Evolutionary conservation across 2,888 invertebrate genomes (phyloP).

Genomic region (Apamea sordens): DNA sequence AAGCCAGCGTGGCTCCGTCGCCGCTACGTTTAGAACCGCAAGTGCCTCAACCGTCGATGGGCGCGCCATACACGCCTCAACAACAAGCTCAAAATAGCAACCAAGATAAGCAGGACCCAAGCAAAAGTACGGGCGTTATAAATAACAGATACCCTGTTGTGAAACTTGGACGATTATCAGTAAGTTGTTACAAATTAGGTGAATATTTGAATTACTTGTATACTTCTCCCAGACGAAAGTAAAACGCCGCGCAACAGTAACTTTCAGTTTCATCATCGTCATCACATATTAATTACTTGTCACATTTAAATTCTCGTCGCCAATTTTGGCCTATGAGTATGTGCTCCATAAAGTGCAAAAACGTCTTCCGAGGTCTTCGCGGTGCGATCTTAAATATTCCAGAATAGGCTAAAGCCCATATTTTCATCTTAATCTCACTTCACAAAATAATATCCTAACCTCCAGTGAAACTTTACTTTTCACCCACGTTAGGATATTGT

Average conservation of each 20-base stretch:
- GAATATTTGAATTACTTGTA: not conserved
- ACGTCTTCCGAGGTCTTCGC: not conserved
- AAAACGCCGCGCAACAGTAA: not conserved
- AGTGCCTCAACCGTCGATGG: conserved; percentile 88
- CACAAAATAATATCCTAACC: not conserved
- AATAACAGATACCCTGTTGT: conserved; percentile 87
- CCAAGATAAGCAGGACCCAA: conserved; percentile 82
- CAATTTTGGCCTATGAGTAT: not conserved
- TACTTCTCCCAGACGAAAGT: not conserved
- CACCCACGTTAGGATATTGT: not conserved
- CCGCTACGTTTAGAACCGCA: conserved; percentile 88
- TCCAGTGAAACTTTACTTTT: not conserved
- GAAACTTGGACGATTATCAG: conserved; percentile 87
- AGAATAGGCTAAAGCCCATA: not conserved
- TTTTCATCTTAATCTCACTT: not conserved
- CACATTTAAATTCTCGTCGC: not conserved
- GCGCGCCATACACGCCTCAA: conserved; percentile 82
- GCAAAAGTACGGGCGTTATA: conserved; percentile 75
- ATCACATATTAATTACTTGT: not conserved
- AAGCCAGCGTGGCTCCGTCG: conserved; percentile 91
- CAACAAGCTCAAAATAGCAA: conserved; percentile 69
- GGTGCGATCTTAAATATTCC: not conserved
- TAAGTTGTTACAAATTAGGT: conserved; percentile 71
- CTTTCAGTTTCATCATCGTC: not conserved
- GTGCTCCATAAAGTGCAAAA: not conserved